A percentile compares a stretch with the other conserved stretches of the same genome.
Conservation (phyloP, 2,888 invertebrate species). For the Glyphotaelius pellucidus region DNA sequence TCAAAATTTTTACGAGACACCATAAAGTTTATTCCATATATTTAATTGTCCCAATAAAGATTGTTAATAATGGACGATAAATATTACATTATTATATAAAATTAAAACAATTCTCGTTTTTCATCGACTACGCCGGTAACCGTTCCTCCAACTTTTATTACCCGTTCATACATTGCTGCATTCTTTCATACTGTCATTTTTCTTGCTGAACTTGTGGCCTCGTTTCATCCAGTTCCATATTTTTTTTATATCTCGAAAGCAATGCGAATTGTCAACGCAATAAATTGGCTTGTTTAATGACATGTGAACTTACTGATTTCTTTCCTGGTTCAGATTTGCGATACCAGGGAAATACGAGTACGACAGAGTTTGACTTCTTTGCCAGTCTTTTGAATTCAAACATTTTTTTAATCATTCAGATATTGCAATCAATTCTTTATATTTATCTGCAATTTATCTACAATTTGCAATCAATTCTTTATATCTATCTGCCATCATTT, state of each 20-base stretch:
- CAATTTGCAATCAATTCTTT: background rate
- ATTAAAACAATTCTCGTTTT: background rate
- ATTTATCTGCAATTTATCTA: too few relatives aligned
- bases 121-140: background rate
- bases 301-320: background rate
- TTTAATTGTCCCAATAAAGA: too few relatives aligned
- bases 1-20: too few relatives aligned
- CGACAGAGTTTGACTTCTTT: too few relatives aligned
- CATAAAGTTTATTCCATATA: too few relatives aligned
- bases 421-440: background rate
- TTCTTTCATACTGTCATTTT: conserved; percentile 31
- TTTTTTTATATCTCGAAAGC: conserved; percentile 22
- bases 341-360: background rate
- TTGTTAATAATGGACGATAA: background rate
- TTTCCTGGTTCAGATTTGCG: background rate
- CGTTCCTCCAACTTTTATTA: background rate
- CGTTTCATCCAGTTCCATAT: conserved; percentile 14
- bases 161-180: background rate
- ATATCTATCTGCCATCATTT: background rate
- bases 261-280: conserved; percentile 21
- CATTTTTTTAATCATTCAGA: background rate
- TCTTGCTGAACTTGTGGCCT: conserved; percentile 28
- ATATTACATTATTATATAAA: background rate
- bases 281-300: background rate
- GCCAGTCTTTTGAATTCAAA: too few relatives aligned